Percentiles rank a stretch among this genome's conserved stretches.
Conservation (phyloP, 2,888 invertebrate genomes). For the Cylindroiulus punctatus region DNA sequence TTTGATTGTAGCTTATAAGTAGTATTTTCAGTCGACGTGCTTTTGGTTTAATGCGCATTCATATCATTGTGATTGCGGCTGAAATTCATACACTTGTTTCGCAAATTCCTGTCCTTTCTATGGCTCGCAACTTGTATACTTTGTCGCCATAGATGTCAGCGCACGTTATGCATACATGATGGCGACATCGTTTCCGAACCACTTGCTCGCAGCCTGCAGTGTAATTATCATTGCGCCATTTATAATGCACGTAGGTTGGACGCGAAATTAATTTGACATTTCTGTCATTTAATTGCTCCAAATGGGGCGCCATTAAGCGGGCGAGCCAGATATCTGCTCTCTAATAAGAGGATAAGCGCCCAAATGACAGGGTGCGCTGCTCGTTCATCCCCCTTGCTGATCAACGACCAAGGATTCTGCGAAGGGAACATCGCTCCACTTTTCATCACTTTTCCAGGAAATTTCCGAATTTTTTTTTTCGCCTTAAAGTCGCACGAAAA, state of each 20-base stretch:
- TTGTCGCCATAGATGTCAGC: slow-evolving; percentile 3
- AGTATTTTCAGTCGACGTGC: not conserved
- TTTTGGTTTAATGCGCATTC: not conserved
- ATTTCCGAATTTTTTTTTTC: not conserved
- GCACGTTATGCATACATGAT: slow-evolving; percentile 19
- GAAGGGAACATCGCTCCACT: not conserved
- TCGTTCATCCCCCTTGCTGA: too few relatives aligned
- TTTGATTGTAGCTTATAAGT: too few relatives aligned
- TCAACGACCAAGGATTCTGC: not conserved
- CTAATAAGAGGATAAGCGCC: slow-evolving; percentile 22
- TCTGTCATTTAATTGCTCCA: slow-evolving; percentile 32
- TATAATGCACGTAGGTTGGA: slow-evolving; percentile 22
- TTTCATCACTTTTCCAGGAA: slow-evolving; percentile 15
- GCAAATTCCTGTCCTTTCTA: not conserved
- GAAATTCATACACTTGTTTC: not conserved
- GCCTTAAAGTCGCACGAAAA: not conserved
- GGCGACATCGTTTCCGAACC: not conserved
- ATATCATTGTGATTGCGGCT: slow-evolving; percentile 32
- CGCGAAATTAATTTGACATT: slow-evolving; percentile 26
- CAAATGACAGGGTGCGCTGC: slow-evolving; percentile 5
- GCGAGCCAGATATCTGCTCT: slow-evolving; percentile 23
- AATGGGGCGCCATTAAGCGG: not conserved
- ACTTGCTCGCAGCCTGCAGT: slow-evolving; percentile 26
- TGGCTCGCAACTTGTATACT: not conserved
- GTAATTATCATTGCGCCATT: slow-evolving; percentile 26